phyloP scores from a whole-genome alignment of 1,140 invertebrate genomes.

The Musca vetustissima region DNA sequence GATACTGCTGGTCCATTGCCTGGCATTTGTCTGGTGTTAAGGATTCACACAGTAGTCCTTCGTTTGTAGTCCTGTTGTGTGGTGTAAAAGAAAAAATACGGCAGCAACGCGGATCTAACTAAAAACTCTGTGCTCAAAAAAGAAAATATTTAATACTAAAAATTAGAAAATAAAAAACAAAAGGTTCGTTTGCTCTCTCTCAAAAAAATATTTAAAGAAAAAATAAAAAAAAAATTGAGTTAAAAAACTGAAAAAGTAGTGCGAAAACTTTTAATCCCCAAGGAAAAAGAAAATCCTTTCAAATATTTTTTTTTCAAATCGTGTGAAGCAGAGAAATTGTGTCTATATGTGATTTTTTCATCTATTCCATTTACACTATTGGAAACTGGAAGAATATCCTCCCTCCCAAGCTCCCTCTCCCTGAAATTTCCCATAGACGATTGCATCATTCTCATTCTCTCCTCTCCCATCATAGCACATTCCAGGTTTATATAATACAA shows the following conservation, averaged over 20 bases:
- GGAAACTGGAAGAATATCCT: too few relatives aligned
- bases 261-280: too few relatives aligned
- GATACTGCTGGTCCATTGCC: constrained; percentile 20
- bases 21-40: constrained; percentile 20
- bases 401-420: too few relatives aligned
- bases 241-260: not conserved
- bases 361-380: too few relatives aligned
- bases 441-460: too few relatives aligned
- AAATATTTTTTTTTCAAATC: too few relatives aligned
- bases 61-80: constrained; percentile 54
- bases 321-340: too few relatives aligned
- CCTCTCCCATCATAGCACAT: not conserved
- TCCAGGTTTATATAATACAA: constrained; percentile 19
- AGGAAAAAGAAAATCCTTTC: not conserved
- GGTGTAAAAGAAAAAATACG: constrained; percentile 31
- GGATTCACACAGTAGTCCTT: constrained; percentile 43
- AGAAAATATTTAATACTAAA: not conserved
- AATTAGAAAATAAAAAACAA: too few relatives aligned
- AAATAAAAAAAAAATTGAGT: constrained; percentile 3
- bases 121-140: not conserved
- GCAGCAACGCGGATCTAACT: constrained; percentile 14
- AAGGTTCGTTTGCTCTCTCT: not conserved
- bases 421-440: too few relatives aligned
- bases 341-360: too few relatives aligned
- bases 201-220: not conserved